Percentiles rank a stretch among this genome's conserved stretches.
phyloP scores from a whole-genome alignment of 2,888 invertebrate species.

The Morpho achilles region DNA sequence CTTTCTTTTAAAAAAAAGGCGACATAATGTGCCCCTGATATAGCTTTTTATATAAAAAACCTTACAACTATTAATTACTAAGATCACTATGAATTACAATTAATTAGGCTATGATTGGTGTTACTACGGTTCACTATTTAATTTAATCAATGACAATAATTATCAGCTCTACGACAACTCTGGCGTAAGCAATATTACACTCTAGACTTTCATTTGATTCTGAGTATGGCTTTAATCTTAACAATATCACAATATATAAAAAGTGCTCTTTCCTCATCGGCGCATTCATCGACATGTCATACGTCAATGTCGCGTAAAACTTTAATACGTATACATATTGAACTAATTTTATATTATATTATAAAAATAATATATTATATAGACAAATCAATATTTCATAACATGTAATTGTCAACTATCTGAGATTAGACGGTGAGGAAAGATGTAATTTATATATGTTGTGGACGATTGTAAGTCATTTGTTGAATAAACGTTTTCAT shows the following conservation, averaged over 20 bases:
- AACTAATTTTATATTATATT: too few species aligned
- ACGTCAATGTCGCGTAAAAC: background rate
- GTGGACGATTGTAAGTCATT: too few species aligned
- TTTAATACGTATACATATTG: background rate
- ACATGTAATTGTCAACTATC: background rate
- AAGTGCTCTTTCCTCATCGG: constrained; percentile 27
- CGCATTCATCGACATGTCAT: constrained; percentile 5
- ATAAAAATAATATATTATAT: background rate
- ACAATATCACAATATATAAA: constrained; percentile 44
- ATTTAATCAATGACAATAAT: constrained; percentile 44
- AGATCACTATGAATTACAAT: constrained; percentile 69
- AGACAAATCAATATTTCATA: background rate
- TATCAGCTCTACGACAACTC: constrained; percentile 40
- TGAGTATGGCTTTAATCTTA: constrained; percentile 48
- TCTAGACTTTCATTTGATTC: constrained; percentile 40
- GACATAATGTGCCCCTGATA: constrained; percentile 37
- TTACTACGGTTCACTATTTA: constrained; percentile 65
- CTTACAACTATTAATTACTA: constrained; percentile 57
- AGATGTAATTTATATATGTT: constrained; percentile 25
- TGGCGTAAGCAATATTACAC: constrained; percentile 54
- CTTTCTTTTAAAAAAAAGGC: constrained; percentile 5
- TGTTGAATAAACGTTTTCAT: too few species aligned
- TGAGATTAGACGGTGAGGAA: constrained; percentile 29
- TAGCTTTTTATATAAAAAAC: constrained; percentile 58
- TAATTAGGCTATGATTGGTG: constrained; percentile 76